These are phyloP conservation scores for Drosophila hamatofila DNA, from an alignment of 2,888 invertebrate species.

Conservation along the genomic window DNA sequence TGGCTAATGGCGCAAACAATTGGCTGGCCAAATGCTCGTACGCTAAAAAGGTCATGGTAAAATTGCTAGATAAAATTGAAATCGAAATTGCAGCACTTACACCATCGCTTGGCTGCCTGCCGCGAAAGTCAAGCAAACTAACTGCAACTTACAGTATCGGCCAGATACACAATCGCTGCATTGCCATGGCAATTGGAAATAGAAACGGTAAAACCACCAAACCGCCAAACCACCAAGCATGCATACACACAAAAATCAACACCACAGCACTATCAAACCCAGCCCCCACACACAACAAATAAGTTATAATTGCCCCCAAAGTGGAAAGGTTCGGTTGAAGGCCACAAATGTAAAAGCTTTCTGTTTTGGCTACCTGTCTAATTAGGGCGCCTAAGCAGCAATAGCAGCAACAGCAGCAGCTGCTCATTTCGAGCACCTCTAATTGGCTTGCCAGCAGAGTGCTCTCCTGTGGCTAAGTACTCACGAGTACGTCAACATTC, in stretches of 20 bases:
- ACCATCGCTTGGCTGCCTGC: constrained; percentile 29
- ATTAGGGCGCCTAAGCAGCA: constrained; percentile 50
- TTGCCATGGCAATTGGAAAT: constrained; percentile 58
- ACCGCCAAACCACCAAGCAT: constrained; percentile 4
- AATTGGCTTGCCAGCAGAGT: constrained; percentile 60
- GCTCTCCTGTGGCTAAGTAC: constrained; percentile 9
- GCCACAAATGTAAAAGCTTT: constrained; percentile 49
- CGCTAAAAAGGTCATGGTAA: constrained; percentile 73
- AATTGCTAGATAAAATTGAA: constrained; percentile 75
- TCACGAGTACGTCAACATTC: constrained; percentile 31
- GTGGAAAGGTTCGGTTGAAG: constrained; percentile 47
- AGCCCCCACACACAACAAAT: constrained; percentile 4
- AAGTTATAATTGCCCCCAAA: constrained; percentile 53
- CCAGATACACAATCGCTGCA: constrained; percentile 55
- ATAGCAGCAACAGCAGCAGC: not conserved
- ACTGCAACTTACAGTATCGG: constrained; percentile 41
- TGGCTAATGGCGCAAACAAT: constrained; percentile 68
- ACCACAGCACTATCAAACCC: constrained; percentile 12
- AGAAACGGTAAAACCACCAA: constrained; percentile 50
- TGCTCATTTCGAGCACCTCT: constrained; percentile 51
- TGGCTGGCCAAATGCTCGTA: constrained; percentile 47
- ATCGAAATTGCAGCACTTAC: constrained; percentile 76
- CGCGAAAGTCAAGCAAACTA: constrained; percentile 64
- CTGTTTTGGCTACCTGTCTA: constrained; percentile 34
- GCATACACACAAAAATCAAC: constrained; percentile 39